A percentile compares a stretch with the other conserved stretches of the same genome.
Conservation (phyloP, 2,888 invertebrate species). For the Cyclophora punctaria region DNA sequence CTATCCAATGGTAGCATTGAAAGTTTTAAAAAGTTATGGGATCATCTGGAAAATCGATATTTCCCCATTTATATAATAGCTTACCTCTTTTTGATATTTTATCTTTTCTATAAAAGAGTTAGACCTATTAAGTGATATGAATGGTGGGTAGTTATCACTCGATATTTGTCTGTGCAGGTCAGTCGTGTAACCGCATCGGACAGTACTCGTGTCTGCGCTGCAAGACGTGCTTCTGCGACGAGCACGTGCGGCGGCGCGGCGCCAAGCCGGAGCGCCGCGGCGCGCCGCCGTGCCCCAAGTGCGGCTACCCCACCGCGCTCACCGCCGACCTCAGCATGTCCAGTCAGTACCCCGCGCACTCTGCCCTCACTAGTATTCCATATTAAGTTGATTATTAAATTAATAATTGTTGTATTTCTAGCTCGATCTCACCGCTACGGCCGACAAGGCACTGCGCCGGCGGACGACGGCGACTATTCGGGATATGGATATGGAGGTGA, state of each 20-base stretch:
- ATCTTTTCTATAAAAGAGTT: no score
- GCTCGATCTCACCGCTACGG: conserved; percentile 93
- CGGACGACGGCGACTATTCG: conserved; percentile 73
- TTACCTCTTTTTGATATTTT: no score
- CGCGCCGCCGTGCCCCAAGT: conserved; percentile 91
- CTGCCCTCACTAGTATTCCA: neutral
- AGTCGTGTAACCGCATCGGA: conserved; percentile 94
- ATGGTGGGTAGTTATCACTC: no score
- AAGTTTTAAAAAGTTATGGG: no score
- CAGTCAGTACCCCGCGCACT: conserved; percentile 74
- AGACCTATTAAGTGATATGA: no score
- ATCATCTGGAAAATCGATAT: no score
- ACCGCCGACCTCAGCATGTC: conserved; percentile 98
- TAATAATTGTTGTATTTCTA: conserved; percentile 34
- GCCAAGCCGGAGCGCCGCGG: conserved; percentile 34
- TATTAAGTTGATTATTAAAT: no score
- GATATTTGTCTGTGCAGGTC: conserved; percentile 70
- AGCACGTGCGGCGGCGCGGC: conserved; percentile 87
- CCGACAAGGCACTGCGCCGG: conserved; percentile 81
- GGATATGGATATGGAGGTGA: conserved; percentile 56
- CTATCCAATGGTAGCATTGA: no score
- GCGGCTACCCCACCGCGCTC: conserved; percentile 92
- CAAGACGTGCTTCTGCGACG: conserved; percentile 97
- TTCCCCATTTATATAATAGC: no score
- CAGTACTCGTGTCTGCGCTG: conserved; percentile 97